phyloP scores from a whole-genome alignment of 1,140 invertebrate genomes.

The Drosophila subpulchrella region DNA sequence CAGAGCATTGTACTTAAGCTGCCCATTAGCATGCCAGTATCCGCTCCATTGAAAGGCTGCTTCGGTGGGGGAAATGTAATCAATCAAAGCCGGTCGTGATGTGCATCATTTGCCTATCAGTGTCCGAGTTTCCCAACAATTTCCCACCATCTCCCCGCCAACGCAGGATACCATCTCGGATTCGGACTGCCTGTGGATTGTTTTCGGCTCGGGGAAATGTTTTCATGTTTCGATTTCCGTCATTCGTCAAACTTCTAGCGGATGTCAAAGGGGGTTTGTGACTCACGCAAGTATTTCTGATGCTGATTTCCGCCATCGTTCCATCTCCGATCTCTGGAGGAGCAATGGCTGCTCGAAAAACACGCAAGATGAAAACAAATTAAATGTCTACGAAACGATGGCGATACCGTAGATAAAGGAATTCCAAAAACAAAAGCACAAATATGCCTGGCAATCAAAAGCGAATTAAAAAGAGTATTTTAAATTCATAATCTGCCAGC shows the following conservation, averaged over 20 bases:
- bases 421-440: slow-evolving; percentile 56
- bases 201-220: slow-evolving; percentile 26
- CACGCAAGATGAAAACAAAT: slow-evolving; percentile 53
- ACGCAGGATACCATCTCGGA: slow-evolving; percentile 10
- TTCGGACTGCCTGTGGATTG: slow-evolving; percentile 29
- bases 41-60: background rate
- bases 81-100: slow-evolving; percentile 36
- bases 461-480: slow-evolving; percentile 60
- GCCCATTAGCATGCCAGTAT: slow-evolving; percentile 24
- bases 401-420: slow-evolving; percentile 43
- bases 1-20: slow-evolving; percentile 10
- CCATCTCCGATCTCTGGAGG: slow-evolving; percentile 6
- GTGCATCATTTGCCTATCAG: slow-evolving; percentile 50
- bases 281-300: slow-evolving; percentile 60
- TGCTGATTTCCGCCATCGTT: slow-evolving; percentile 21
- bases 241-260: slow-evolving; percentile 43
- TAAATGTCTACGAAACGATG: slow-evolving; percentile 48
- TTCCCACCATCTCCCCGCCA: slow-evolving; percentile 7
- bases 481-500: slow-evolving; percentile 63
- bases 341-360: slow-evolving; percentile 32
- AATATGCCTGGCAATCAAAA: slow-evolving; percentile 63
- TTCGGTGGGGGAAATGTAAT: slow-evolving; percentile 30
- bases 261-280: slow-evolving; percentile 15
- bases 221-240: slow-evolving; percentile 48
- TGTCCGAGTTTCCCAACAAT: slow-evolving; percentile 25